These are phyloP conservation scores for Spilogale gracilis DNA, from an alignment of 2,113 vertebrate genomes.

Conservation along the genomic window DNA sequence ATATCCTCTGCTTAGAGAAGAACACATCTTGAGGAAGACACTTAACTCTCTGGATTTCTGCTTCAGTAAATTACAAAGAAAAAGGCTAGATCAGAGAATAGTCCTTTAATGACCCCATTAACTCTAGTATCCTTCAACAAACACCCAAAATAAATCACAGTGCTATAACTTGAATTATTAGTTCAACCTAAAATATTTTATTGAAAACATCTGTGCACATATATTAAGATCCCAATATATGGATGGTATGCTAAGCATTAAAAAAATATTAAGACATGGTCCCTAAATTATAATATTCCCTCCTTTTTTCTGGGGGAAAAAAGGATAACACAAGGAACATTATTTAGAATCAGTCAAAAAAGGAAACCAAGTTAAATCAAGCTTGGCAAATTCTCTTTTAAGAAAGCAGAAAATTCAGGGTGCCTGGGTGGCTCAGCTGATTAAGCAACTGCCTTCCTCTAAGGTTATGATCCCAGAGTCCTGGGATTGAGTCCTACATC, in stretches of 20 bases:
- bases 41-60: not conserved
- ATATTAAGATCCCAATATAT: not conserved
- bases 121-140: not conserved
- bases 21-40: not conserved
- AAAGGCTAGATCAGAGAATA: not conserved
- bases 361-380: not conserved
- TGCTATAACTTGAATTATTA: not conserved
- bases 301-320: not conserved
- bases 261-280: not conserved
- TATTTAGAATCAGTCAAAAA: not conserved
- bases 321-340: not conserved
- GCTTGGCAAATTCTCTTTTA: not conserved
- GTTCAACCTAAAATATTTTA: not conserved
- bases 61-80: slow-evolving; percentile 10
- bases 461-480: too few relatives aligned
- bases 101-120: not conserved
- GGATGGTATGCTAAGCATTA: not conserved
- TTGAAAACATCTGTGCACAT: not conserved
- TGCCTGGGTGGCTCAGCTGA: too few relatives aligned
- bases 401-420: not conserved
- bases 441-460: too few relatives aligned
- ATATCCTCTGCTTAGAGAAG: not conserved
- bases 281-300: not conserved
- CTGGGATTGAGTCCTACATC: too few relatives aligned
- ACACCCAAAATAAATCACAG: not conserved